These are phyloP conservation scores for Ciconia boyciana DNA, from an alignment of 2,113 vertebrate species.

Conservation along the genomic window DNA sequence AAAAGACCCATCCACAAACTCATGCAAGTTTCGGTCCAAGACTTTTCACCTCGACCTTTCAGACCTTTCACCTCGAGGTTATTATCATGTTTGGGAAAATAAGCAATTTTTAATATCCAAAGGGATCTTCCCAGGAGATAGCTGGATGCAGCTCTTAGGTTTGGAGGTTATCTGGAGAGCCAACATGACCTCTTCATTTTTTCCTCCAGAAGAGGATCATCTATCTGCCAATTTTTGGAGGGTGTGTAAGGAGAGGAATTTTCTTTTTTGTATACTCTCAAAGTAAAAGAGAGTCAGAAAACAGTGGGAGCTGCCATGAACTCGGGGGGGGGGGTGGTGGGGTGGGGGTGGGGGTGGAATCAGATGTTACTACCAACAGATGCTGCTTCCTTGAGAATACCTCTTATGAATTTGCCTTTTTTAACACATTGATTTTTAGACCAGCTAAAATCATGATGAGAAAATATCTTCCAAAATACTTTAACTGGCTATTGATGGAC, in stretches of 20 bases:
- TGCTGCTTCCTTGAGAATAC: background rate
- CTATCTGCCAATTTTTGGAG: constrained; percentile 15
- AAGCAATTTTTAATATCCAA: background rate
- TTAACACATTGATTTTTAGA: background rate
- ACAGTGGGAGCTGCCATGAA: background rate
- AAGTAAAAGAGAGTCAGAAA: background rate
- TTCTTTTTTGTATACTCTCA: background rate
- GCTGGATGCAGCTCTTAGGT: background rate
- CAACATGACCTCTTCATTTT: background rate
- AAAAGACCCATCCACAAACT: background rate
- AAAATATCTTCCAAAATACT: background rate
- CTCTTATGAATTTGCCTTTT: background rate
- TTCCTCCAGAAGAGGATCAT: background rate
- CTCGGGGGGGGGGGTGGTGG: background rate
- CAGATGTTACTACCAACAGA: background rate
- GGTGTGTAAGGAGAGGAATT: constrained; percentile 34
- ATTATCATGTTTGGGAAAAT: background rate
- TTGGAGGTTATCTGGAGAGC: background rate
- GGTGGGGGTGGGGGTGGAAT: too few species aligned
- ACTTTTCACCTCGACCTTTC: background rate
- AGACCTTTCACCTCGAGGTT: background rate
- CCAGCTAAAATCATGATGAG: background rate
- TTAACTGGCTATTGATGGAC: background rate
- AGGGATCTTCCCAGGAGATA: background rate
- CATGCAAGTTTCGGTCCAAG: background rate